These are phyloP conservation scores for Calidris pygmaea DNA, from an alignment of 2,113 vertebrate species.

Conservation along the genomic window DNA sequence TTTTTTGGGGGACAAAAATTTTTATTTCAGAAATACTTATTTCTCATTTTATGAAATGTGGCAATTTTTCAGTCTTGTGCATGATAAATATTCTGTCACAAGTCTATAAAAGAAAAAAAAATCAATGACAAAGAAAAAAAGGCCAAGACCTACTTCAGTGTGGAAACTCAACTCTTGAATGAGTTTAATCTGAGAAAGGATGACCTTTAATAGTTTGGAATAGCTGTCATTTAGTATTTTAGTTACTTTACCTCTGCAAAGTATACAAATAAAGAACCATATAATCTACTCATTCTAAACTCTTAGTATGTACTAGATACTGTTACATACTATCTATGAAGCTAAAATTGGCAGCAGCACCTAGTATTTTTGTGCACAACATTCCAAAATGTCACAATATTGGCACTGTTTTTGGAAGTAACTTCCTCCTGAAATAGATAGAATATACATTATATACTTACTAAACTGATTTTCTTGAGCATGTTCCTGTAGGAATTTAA, in stretches of 20 bases:
- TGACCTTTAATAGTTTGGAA: not conserved
- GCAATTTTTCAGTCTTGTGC: not conserved
- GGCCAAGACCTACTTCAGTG: not conserved
- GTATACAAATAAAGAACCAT: not conserved
- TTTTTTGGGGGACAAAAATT: fast-evolving
- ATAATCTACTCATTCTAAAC: not conserved
- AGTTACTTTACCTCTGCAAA: not conserved
- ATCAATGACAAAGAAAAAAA: not conserved
- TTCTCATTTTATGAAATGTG: not conserved
- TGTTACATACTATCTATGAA: not conserved
- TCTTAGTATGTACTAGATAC: not conserved
- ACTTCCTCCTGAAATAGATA: not conserved
- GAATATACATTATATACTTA: not conserved
- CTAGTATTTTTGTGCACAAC: not conserved
- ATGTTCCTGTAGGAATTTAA: not conserved
- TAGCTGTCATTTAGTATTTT: not conserved
- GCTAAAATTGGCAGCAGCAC: not conserved
- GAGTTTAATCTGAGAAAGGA: not conserved
- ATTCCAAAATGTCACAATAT: not conserved
- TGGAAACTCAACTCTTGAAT: not conserved
- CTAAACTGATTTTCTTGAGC: not conserved
- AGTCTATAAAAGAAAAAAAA: not conserved
- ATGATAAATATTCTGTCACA: not conserved
- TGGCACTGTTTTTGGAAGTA: not conserved
- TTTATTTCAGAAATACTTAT: not conserved